Evolutionary conservation across 2,888 invertebrate genomes (phyloP).

Genomic region (Nemurella pictetii): DNA sequence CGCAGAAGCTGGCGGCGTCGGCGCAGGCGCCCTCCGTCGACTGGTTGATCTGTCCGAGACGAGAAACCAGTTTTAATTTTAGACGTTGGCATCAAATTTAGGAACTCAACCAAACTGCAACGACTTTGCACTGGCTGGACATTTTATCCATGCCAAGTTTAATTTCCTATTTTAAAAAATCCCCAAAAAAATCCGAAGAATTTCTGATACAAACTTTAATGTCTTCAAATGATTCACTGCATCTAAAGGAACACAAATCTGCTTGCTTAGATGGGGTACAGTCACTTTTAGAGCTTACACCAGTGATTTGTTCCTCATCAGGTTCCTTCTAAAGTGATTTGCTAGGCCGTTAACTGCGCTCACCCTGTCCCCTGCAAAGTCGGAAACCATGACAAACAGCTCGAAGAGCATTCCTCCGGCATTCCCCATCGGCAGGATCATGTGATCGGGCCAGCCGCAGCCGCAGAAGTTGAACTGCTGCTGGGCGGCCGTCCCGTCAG

Average conservation of each 20-base stretch:
- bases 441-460: slow-evolving; percentile 68
- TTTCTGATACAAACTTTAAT: too few species aligned
- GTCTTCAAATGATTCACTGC: too few species aligned
- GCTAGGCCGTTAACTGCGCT: neutral
- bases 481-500: slow-evolving; percentile 51
- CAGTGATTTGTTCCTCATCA: too few species aligned
- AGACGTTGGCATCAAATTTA: neutral
- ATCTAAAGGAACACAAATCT: too few species aligned
- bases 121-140: neutral
- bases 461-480: slow-evolving; percentile 79
- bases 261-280: too few species aligned
- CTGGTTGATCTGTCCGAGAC: slow-evolving; percentile 37
- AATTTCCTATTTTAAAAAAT: too few species aligned
- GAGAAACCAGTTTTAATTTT: neutral
- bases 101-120: neutral
- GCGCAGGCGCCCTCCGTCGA: slow-evolving; percentile 56
- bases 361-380: slow-evolving; percentile 46
- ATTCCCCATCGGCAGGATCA: slow-evolving; percentile 59
- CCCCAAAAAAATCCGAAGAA: too few species aligned
- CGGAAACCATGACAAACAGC: slow-evolving; percentile 48
- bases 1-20: slow-evolving; percentile 79
- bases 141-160: too few species aligned
- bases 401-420: slow-evolving; percentile 47
- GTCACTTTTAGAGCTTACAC: too few species aligned
- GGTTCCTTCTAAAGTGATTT: too few species aligned